Base-by-base conservation (phyloP, 2,797 vertebrate genomes). In the Chelon labrosus region DNA sequence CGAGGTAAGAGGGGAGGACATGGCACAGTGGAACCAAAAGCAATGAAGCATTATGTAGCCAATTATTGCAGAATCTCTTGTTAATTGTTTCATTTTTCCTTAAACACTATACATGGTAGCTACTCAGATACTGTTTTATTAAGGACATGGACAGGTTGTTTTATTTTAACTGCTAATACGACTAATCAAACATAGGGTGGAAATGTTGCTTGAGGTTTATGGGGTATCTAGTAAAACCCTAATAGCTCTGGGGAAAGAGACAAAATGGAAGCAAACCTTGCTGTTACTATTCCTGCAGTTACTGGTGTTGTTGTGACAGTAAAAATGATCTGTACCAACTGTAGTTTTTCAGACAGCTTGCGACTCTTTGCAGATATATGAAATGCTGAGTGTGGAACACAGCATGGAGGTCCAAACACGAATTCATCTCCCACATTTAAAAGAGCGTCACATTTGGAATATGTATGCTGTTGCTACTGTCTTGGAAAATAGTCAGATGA, bases 291-390 rank as follows among this genome's bases (percentile, higher is more conserved):
- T 27, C 70, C 85, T 71, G 61, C 66, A 78, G 65, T 80, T 80
- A 80, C 70, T 85, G 64, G 72, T 80, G 53, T 57, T 76, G 80
- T 77, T 75, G 75, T 75, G 82, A 82, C 81, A 79, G 65, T 88
- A 82, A 85, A 86, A 78, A 77, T 88, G 65, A 87, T 86, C 39
- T 80, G 87, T 79, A 65, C 56, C 56, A 73, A 59, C 77, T 73
- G 71, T 66, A 84, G 66, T 75, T 80, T 79, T 76, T 69, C 65
- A 70, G 78, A 83, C 73, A 72, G 73, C 65, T 83, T 80, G 74
- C 68, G 69, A 73, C 70, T 66, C 79, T 80, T 81, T 22, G 35
- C 77, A 78, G 80, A 77, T 66, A 0, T 66, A 69, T 65, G 61
- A 83, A 80, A 73, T 47, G 54, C 50, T 68, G 56, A 77, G 65